Evolutionary conservation across 2,797 vertebrate species (phyloP).

Genomic region (Ceyx erithaca): DNA sequence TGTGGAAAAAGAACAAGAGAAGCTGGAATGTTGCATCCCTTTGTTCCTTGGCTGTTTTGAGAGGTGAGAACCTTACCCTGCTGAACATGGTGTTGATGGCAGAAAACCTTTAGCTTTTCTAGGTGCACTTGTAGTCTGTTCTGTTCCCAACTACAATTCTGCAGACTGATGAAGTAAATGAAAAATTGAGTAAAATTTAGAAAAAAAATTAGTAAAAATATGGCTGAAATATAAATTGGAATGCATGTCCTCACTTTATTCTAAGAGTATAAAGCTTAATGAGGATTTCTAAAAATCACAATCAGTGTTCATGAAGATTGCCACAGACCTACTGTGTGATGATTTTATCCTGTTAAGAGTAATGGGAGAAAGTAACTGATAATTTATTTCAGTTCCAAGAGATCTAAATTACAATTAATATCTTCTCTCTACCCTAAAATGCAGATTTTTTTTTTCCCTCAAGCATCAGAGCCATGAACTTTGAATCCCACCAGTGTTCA

Average conservation of each 20-base stretch:
- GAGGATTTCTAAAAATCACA: not conserved
- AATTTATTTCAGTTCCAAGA: conserved; percentile 18
- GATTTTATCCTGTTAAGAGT: not conserved
- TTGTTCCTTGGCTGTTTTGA: not conserved
- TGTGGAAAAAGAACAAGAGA: too few relatives aligned
- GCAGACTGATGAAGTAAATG: not conserved
- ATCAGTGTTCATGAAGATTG: not conserved
- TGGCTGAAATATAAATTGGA: not conserved
- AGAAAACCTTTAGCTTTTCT: not conserved
- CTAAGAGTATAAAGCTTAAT: not conserved
- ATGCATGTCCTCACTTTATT: not conserved
- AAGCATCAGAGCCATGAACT: not conserved
- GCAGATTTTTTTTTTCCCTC: not conserved
- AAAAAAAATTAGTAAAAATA: too few relatives aligned
- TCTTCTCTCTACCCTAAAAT: not conserved
- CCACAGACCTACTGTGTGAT: not conserved
- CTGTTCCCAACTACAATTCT: not conserved
- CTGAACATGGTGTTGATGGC: not conserved
- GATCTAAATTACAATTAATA: conserved; percentile 8
- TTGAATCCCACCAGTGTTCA: not conserved
- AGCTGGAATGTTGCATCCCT: not conserved
- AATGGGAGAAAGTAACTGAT: too few relatives aligned
- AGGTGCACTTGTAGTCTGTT: not conserved
- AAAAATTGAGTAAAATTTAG: not conserved
- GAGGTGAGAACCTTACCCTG: not conserved